Evolutionary conservation across 1,140 invertebrate genomes (phyloP).

Genomic region (Zaprionus tsacasi): DNA sequence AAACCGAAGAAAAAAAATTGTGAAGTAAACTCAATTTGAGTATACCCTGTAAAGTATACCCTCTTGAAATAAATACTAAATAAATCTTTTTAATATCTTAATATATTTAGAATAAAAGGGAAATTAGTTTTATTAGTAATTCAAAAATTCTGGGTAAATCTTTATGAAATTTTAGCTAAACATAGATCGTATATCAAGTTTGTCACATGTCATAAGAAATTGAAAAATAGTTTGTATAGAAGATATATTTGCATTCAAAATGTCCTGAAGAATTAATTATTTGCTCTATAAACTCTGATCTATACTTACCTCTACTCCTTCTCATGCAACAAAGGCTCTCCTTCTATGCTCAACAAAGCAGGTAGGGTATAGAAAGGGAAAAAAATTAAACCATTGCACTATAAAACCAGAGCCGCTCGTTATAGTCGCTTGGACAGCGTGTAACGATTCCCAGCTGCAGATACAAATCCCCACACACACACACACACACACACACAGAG

Average conservation of each 20-base stretch:
- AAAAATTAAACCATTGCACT: slow-evolving; percentile 29
- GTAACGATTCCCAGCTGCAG: slow-evolving; percentile 32
- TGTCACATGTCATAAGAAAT: too few relatives aligned
- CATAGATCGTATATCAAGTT: too few relatives aligned
- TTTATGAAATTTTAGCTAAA: too few relatives aligned
- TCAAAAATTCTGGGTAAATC: too few relatives aligned
- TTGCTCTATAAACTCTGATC: neutral
- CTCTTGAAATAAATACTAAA: too few relatives aligned
- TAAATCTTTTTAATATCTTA: too few relatives aligned
- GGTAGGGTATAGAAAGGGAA: slow-evolving; percentile 20
- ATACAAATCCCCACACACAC: slow-evolving; percentile 24
- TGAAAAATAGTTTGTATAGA: neutral
- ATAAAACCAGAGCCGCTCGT: slow-evolving; percentile 24
- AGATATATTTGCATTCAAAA: neutral
- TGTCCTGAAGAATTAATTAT: too few relatives aligned
- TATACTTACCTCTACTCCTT: neutral
- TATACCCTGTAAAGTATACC: neutral
- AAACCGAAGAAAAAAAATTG: neutral
- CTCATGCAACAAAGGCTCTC: neutral
- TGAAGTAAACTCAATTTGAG: neutral
- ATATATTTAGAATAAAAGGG: too few relatives aligned
- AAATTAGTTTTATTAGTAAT: too few relatives aligned
- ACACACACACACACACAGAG: slow-evolving; percentile 7
- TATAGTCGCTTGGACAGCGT: slow-evolving; percentile 27
- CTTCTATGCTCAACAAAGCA: neutral